Base-by-base conservation (phyloP, 2,797 vertebrate species). In the Gallinago stenura region DNA sequence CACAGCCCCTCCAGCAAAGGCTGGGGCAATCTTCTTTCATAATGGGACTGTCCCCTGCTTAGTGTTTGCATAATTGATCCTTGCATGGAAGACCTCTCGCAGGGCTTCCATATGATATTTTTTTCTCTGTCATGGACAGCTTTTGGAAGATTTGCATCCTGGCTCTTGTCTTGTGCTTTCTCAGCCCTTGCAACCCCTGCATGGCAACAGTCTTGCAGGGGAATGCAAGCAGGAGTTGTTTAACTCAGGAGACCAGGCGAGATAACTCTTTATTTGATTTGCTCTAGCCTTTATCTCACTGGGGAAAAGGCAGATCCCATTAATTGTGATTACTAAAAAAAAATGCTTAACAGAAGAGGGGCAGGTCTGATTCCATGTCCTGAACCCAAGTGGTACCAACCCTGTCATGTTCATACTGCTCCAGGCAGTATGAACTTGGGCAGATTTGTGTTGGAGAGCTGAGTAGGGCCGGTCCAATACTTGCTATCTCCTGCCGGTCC, bases 111-210 rank as follows among this genome's bases (percentile, higher is more conserved):
- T 28, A 18, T 5, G 9, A 30, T 35, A 2, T 1, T 58, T 45
- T 70, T 69, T 26, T 3, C 0, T 7, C 31, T 1, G 1, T 31
- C 17, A 60, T 10, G 10, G 41, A n/a, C 9, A 6, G 15, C 17
- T 77, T 81, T 61, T 26, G 41, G 68, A 85, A 51, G 18, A 31
- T 51, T 83, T 87, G 25, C 31, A 86, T 28, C 35, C 58, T 80
- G 11, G 1, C 7, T 50, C 8, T 71, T 60, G 22, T 56, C 35
- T 57, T 26, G 11, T 9, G 17, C 50, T 68, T 28, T 65, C 48
- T 61, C 37, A 46, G 61, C 17, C 26, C 33, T 31, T 75, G 35
- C 25, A 72, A 12, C 7, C 20, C 39, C 39, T 76, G 28, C 6
- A 7, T 2, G 60, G 62, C 30, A 66, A 43, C 16, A 53, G n/a